These are phyloP conservation scores for Oxyscelio sp. DNA, from an alignment of 2,888 invertebrate species.

Conservation along the genomic window DNA sequence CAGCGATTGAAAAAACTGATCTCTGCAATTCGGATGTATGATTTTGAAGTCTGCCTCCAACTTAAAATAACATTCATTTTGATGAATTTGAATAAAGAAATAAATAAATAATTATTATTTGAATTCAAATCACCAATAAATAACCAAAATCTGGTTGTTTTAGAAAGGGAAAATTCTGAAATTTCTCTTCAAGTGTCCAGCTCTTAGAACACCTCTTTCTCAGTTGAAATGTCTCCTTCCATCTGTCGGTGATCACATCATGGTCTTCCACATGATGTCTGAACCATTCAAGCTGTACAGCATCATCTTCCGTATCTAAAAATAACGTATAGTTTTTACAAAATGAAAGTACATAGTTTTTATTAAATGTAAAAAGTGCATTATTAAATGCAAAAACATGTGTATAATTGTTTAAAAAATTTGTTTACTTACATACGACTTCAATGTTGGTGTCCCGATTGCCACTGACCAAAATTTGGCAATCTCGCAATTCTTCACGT, in stretches of 20 bases:
- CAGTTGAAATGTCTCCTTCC: slow-evolving; percentile 22
- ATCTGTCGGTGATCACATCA: neutral
- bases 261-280: slow-evolving; percentile 10
- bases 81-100: slow-evolving; percentile 1
- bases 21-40: slow-evolving; percentile 4
- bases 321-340: too few relatives aligned
- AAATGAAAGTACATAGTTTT: too few relatives aligned
- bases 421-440: too few relatives aligned
- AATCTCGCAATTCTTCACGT: slow-evolving; percentile 33
- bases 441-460: too few relatives aligned
- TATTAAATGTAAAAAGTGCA: too few relatives aligned
- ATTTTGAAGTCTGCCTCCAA: slow-evolving; percentile 26
- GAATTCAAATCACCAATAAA: slow-evolving; percentile 21
- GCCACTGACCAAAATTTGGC: slow-evolving; percentile 3
- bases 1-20: slow-evolving; percentile 15
- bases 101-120: slow-evolving; percentile 15
- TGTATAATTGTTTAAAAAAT: too few relatives aligned
- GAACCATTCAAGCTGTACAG: slow-evolving; percentile 21
- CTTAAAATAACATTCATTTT: slow-evolving; percentile 2
- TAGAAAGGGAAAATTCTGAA: slow-evolving; percentile 3
- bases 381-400: slow-evolving; percentile 23
- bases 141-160: slow-evolving; percentile 11
- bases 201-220: neutral
- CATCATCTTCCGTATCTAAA: too few relatives aligned
- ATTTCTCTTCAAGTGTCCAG: slow-evolving; percentile 9